Evolutionary conservation across 2,113 vertebrate species (phyloP).

Genomic region (Thunnus maccoyii): DNA sequence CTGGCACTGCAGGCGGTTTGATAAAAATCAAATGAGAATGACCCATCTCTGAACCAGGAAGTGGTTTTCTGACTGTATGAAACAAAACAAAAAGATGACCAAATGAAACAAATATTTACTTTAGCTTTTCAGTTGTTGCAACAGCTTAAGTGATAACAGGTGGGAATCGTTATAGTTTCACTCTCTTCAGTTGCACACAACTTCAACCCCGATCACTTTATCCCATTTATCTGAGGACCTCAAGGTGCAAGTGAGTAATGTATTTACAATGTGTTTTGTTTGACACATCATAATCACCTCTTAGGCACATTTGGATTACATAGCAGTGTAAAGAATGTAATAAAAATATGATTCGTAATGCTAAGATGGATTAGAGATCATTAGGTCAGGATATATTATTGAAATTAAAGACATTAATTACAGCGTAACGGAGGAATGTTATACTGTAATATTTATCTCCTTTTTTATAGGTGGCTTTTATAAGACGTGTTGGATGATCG

Average conservation of each 20-base stretch:
- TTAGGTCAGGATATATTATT: conserved; percentile 30
- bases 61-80: background rate
- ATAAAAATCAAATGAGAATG: background rate
- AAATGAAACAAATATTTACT: conserved; percentile 41
- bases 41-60: conserved; percentile 26
- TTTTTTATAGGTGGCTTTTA: background rate
- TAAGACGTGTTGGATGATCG: conserved; percentile 12
- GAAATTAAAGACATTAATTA: conserved; percentile 38
- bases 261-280: conserved; percentile 19
- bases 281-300: conserved; percentile 34
- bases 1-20: background rate
- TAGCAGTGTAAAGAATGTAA: conserved; percentile 17
- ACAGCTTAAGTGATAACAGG: conserved; percentile 20
- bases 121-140: conserved; percentile 1
- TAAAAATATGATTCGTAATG: conserved; percentile 26
- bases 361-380: conserved; percentile 36
- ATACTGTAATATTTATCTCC: conserved; percentile 7
- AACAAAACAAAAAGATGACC: background rate
- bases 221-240: background rate
- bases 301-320: conserved; percentile 25
- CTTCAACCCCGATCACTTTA: background rate
- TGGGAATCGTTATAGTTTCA: conserved; percentile 17
- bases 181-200: background rate
- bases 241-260: background rate
- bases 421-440: conserved; percentile 14